Evolutionary conservation across 1,140 invertebrate genomes (phyloP).

Genomic region (Drosophila nannoptera): DNA sequence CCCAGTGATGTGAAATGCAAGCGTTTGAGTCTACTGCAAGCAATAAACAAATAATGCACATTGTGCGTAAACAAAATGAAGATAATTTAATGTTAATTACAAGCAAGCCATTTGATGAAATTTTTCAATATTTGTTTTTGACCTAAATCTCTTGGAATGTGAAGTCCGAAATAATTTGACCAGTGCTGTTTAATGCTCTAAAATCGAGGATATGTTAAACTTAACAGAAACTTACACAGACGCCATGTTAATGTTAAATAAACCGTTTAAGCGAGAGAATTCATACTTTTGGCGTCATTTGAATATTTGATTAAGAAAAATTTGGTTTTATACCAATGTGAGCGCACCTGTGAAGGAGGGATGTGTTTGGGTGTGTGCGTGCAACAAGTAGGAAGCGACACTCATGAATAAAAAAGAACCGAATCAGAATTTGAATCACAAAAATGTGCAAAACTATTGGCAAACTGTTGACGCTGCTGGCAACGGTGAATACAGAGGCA

Average conservation of each 20-base stretch:
- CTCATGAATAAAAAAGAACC: conserved; percentile 60
- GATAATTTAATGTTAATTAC: conserved; percentile 8
- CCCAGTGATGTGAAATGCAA: background rate
- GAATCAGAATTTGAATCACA: conserved; percentile 43
- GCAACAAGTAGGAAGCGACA: conserved; percentile 71
- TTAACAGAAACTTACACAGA: background rate
- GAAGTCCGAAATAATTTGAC: background rate
- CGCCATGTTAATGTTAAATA: background rate
- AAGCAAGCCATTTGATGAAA: background rate
- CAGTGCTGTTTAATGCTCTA: background rate
- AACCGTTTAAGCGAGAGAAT: background rate
- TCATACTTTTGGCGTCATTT: background rate
- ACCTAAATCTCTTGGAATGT: background rate
- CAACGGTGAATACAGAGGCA: background rate
- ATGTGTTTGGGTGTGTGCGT: conserved; percentile 35
- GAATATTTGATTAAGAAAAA: background rate
- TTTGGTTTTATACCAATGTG: conserved; percentile 1
- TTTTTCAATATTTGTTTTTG: background rate
- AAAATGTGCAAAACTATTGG: conserved; percentile 74
- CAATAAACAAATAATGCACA: conserved; percentile 4
- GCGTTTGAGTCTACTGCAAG: background rate
- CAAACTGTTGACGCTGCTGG: conserved; percentile 33
- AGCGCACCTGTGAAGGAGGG: conserved; percentile 15
- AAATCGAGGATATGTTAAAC: background rate
- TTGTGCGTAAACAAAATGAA: background rate